phyloP scores from a whole-genome alignment of 2,888 invertebrate species.

The Drosophila melanosoma region DNA sequence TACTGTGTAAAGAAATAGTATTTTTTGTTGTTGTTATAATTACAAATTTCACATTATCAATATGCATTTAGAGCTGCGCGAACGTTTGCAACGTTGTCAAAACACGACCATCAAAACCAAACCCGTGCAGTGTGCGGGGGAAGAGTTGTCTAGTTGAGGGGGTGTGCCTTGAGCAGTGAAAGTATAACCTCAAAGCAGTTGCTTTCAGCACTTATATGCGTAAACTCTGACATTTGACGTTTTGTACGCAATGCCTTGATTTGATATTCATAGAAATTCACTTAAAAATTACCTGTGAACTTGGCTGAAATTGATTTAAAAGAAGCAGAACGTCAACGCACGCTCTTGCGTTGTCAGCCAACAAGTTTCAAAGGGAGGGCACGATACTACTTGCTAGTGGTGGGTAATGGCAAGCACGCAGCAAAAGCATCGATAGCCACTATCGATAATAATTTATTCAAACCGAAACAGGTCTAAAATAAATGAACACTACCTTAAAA shows the following conservation, averaged over 20 bases:
- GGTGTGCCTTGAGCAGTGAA: conserved; percentile 49
- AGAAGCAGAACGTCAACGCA: conserved; percentile 78
- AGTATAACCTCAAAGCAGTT: conserved; percentile 77
- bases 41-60: conserved; percentile 11
- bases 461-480: conserved; percentile 1
- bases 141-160: conserved; percentile 18
- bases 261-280: conserved; percentile 10
- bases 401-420: conserved; percentile 9
- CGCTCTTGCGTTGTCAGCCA: conserved; percentile 84
- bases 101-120: conserved; percentile 72
- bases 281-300: conserved; percentile 67
- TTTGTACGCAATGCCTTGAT: background rate
- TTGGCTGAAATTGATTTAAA: conserved; percentile 71
- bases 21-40: conserved; percentile 11
- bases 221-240: conserved; percentile 9
- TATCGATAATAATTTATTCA: background rate
- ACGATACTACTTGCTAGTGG: conserved; percentile 55
- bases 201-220: conserved; percentile 22
- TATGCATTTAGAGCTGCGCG: conserved; percentile 5
- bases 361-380: conserved; percentile 80
- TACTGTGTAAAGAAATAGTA: conserved; percentile 1
- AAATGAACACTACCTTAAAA: conserved; percentile 1
- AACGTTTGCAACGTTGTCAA: conserved; percentile 74
- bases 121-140: conserved; percentile 48
- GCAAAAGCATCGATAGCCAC: conserved; percentile 10